A percentile compares a stretch with the other conserved stretches of the same genome.
These are phyloP conservation scores for Proteles cristata DNA, from an alignment of 2,113 vertebrate species.

Conservation along the genomic window DNA sequence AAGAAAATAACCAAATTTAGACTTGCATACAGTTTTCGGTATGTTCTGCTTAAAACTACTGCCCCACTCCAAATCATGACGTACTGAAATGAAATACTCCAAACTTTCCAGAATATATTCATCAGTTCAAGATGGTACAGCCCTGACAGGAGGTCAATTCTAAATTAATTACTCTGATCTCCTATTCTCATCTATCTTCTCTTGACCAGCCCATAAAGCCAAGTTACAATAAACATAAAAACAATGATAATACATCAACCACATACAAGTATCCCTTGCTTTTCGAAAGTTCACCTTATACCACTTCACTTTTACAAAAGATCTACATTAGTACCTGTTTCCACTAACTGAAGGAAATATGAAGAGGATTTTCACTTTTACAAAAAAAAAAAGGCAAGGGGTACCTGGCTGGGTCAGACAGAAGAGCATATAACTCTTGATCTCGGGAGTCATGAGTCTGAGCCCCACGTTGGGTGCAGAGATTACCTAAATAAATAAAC, in stretches of 20 bases:
- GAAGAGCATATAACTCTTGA: too few relatives aligned
- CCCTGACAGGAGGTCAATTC: background rate
- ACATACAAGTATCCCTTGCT: background rate
- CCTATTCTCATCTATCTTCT: slow-evolving; percentile 2
- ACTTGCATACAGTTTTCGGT: background rate
- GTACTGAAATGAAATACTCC: background rate
- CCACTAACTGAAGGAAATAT: background rate
- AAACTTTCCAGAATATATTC: slow-evolving; percentile 31
- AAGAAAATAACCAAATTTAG: slow-evolving; percentile 36
- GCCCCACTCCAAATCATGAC: background rate
- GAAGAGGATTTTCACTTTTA: background rate
- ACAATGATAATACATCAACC: background rate
- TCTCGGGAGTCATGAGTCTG: too few relatives aligned
- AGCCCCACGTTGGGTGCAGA: too few relatives aligned
- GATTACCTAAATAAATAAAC: too few relatives aligned
- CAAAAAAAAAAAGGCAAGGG: background rate
- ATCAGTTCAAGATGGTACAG: slow-evolving; percentile 19
- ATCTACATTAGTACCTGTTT: background rate
- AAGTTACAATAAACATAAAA: slow-evolving; percentile 15
- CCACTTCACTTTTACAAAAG: background rate
- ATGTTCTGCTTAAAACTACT: slow-evolving; percentile 32
- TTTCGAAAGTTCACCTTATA: background rate
- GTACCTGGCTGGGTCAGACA: too few relatives aligned
- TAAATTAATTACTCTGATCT: slow-evolving; percentile 19
- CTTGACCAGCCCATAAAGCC: background rate